Evolutionary conservation across 2,797 vertebrate species (phyloP).

Genomic region (Toxotes lorentzi): DNA sequence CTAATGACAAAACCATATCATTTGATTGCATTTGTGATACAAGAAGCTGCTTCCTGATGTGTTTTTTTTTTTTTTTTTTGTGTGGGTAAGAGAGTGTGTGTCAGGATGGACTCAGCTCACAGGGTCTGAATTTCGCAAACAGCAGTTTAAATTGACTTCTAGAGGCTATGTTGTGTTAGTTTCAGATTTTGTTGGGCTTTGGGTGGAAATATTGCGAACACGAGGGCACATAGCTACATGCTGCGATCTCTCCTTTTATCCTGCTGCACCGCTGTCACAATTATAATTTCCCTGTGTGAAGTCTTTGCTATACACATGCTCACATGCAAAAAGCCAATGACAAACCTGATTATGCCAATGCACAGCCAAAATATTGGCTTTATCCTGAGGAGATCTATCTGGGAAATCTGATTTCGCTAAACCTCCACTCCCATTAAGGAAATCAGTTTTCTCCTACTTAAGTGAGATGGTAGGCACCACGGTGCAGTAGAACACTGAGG

Average conservation of each 20-base stretch:
- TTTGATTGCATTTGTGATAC: background rate
- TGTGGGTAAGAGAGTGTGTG: background rate
- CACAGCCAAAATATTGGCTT: background rate
- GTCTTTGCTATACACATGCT: background rate
- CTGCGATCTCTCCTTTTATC: slow-evolving; percentile 3
- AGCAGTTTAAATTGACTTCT: background rate
- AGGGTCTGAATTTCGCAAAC: background rate
- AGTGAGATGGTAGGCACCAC: background rate
- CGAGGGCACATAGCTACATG: background rate
- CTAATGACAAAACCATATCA: too few species aligned
- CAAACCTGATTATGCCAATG: background rate
- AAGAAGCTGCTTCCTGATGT: background rate
- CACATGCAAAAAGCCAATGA: background rate
- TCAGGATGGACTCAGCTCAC: background rate
- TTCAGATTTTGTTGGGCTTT: background rate
- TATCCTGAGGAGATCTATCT: background rate
- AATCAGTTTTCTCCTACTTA: background rate
- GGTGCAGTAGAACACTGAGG: background rate
- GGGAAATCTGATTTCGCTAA: slow-evolving; percentile 3
- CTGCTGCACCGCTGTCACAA: background rate
- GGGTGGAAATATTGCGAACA: background rate
- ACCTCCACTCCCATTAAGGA: background rate
- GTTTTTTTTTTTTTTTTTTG: background rate
- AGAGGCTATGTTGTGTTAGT: background rate
- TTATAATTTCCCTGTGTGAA: slow-evolving; percentile 1